These are phyloP conservation scores for Mareca penelope DNA, from an alignment of 2,797 vertebrate species.

Conservation along the genomic window DNA sequence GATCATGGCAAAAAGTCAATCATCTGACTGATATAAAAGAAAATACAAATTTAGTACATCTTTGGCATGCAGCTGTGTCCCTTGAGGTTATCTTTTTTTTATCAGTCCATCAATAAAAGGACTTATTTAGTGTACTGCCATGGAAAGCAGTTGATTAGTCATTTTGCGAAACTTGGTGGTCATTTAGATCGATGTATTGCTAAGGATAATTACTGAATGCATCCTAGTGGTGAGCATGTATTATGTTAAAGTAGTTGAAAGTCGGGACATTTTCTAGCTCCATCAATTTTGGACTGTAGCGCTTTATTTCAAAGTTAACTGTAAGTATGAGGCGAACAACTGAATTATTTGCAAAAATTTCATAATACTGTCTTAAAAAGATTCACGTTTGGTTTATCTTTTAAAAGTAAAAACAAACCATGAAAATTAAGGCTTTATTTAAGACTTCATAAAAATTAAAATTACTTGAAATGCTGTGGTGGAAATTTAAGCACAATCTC, in stretches of 20 bases:
- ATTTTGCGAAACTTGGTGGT: neutral
- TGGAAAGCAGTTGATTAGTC: neutral
- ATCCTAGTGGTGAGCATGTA: neutral
- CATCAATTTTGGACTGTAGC: neutral
- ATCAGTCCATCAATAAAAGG: neutral
- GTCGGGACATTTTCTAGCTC: neutral
- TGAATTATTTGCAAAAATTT: neutral
- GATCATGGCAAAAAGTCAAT: neutral
- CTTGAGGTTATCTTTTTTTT: neutral
- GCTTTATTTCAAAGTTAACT: constrained; percentile 42
- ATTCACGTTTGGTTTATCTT: too few relatives aligned
- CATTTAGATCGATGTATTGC: neutral
- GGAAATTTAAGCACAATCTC: constrained; percentile 39
- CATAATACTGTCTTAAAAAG: neutral
- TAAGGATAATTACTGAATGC: neutral
- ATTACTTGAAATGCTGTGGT: constrained; percentile 57
- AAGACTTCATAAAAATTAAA: constrained; percentile 33
- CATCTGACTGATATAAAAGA: neutral
- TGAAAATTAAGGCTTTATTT: constrained; percentile 33
- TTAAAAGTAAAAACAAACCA: neutral
- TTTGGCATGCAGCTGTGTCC: neutral
- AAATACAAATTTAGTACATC: neutral
- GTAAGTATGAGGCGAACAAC: constrained; percentile 14
- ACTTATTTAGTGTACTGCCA: neutral
- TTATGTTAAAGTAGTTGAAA: neutral